phyloP scores from a whole-genome alignment of 2,113 vertebrate species.

The Accipiter cooperii region DNA sequence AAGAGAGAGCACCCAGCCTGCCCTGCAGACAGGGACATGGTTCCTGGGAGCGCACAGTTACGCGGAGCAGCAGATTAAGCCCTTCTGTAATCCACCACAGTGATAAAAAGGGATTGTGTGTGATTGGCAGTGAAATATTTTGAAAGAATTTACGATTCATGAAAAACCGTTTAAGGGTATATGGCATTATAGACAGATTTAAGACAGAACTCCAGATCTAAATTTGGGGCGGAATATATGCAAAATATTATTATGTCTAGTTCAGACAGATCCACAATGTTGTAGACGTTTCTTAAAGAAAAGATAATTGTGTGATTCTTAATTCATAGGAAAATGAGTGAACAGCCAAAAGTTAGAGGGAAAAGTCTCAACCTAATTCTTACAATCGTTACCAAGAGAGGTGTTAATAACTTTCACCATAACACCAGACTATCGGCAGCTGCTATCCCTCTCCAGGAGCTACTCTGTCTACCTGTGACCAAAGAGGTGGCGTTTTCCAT shows the following conservation, averaged over 20 bases:
- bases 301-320: not conserved
- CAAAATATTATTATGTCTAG: not conserved
- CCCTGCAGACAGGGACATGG: not conserved
- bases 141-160: not conserved
- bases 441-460: not conserved
- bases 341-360: not conserved
- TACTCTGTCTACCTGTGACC: not conserved
- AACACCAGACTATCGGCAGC: not conserved
- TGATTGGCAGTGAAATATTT: not conserved
- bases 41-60: too few species aligned
- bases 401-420: not conserved
- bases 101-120: not conserved
- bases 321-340: not conserved
- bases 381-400: not conserved
- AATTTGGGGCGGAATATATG: not conserved
- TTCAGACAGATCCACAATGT: not conserved
- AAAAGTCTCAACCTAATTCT: not conserved
- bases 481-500: not conserved
- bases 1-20: not conserved
- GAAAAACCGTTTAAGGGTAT: not conserved
- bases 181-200: not conserved
- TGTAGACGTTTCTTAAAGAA: not conserved
- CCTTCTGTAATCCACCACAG: not conserved
- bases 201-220: not conserved
- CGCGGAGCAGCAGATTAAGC: not conserved